Evolutionary conservation across 2,113 vertebrate species (phyloP), one percentile per base, ranked within the genome.

Genomic region (Ameiurus melas): DNA sequence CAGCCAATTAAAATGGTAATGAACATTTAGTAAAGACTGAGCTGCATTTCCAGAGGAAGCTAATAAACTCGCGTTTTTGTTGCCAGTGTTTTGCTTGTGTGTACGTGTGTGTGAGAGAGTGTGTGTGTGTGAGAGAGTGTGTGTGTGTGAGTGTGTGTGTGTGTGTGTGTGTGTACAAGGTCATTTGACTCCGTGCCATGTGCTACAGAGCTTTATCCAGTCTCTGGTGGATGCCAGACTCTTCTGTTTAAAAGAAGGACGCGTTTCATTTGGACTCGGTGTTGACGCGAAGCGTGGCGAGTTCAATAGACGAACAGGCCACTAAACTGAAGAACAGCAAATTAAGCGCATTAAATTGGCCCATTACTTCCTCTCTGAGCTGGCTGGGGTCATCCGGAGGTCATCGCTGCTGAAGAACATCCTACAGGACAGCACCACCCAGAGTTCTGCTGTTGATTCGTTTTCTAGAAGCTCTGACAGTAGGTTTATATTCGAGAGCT

Each of bases 1-100:
- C 86, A 92, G 88, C 84, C 90, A 83, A 92, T 93, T 92, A 89
- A 91, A 94, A 93, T 94, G 92, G 86, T 92, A 93, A 93, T 92
- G 92, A 92, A 90, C 83, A 51, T 85, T 71, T 84, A 85, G 73
- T 60, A 25, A 88, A 89, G 75, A 78, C 88, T 68, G 89, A 82
- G 27, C 43, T 13, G 60, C 0, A 87, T 87, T 92, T 85, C 90
- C 92, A 83, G 30, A 85, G 86, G 91, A 86, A 89, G 47, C 20
- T 12, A 78, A 70, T 73, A 47, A 84, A 82, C 66, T 43, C 71
- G 22, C 22, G 9, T 58, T 58, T 86, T 86, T 60, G 83, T 77
- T 77, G 73, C 83, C 88, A 66, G 71, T 64, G 30, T 70, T 55
- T 27, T 64, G 16, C 19, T 10, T 78, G n/a, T 88, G 77, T 66